These are phyloP conservation scores for Pedionomus torquatus DNA, from an alignment of 2,113 vertebrate species.

Conservation along the genomic window DNA sequence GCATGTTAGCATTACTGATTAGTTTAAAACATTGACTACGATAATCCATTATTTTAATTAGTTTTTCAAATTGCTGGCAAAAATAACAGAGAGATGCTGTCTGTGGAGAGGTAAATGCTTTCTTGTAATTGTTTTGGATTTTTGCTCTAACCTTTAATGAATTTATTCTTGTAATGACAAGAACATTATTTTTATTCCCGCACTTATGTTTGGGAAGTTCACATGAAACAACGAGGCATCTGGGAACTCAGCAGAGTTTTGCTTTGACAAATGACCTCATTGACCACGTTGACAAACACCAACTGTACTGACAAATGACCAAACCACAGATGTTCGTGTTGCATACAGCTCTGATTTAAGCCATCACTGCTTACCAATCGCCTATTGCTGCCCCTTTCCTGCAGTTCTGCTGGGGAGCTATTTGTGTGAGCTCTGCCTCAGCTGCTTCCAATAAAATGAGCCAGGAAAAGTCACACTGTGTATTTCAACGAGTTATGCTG, in stretches of 20 bases:
- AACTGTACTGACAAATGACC: constrained; percentile 30
- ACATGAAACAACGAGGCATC: not conserved
- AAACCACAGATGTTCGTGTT: not conserved
- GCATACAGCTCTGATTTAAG: not conserved
- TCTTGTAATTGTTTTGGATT: constrained; percentile 45
- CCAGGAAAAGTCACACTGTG: accelerated
- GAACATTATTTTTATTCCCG: constrained; percentile 6
- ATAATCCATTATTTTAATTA: constrained; percentile 64
- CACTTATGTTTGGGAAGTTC: not conserved
- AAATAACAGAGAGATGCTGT: constrained; percentile 31
- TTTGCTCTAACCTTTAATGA: constrained; percentile 37
- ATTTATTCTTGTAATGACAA: constrained; percentile 33
- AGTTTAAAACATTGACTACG: constrained; percentile 34
- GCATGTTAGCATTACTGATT: constrained; percentile 27
- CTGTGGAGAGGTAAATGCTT: constrained; percentile 36
- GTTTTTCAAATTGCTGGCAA: constrained; percentile 33
- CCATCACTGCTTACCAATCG: not conserved
- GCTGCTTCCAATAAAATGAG: not conserved
- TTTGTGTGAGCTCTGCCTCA: not conserved
- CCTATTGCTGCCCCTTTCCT: constrained; percentile 8
- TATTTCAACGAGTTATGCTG: not conserved
- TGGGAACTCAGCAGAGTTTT: constrained; percentile 47
- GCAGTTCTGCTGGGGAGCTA: not conserved
- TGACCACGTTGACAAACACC: constrained; percentile 16
- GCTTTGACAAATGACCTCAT: constrained; percentile 49